Percentiles rank a stretch among this genome's conserved stretches.
phyloP scores from a whole-genome alignment of 2,113 vertebrate species.

The Apteryx owenii region DNA sequence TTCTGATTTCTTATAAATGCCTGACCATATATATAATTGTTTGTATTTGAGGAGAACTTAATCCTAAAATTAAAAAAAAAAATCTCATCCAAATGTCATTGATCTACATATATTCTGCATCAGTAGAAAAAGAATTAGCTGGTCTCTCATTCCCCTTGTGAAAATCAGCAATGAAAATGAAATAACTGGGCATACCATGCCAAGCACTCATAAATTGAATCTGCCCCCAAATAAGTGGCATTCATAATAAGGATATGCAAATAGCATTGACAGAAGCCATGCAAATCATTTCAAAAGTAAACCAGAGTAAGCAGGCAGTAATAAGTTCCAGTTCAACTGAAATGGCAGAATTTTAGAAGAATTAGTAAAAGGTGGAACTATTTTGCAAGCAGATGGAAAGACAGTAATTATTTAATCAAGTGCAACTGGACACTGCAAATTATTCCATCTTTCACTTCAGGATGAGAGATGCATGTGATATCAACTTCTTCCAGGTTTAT shows the following conservation, averaged over 20 bases:
- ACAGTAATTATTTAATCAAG: slow-evolving; percentile 69
- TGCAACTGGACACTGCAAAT: slow-evolving; percentile 68
- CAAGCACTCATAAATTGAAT: slow-evolving; percentile 76
- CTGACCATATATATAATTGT: slow-evolving; percentile 15
- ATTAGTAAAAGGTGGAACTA: slow-evolving; percentile 72
- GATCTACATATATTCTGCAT: background rate
- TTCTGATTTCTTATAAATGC: slow-evolving; percentile 20
- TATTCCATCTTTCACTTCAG: slow-evolving; percentile 45
- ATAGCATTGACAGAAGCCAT: slow-evolving; percentile 68
- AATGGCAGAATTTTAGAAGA: slow-evolving; percentile 73
- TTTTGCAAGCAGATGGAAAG: slow-evolving; percentile 72
- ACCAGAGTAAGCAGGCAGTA: slow-evolving; percentile 75
- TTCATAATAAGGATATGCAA: slow-evolving; percentile 77
- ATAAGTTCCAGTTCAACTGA: slow-evolving; percentile 78
- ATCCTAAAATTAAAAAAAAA: background rate
- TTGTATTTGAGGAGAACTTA: slow-evolving; percentile 5
- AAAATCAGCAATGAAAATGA: slow-evolving; percentile 71
- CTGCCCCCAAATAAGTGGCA: slow-evolving; percentile 70
- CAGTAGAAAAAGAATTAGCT: slow-evolving; percentile 32
- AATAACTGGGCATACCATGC: slow-evolving; percentile 63
- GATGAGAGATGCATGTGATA: background rate
- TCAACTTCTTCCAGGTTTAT: background rate
- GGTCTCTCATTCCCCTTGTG: slow-evolving; percentile 39
- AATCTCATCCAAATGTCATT: background rate
- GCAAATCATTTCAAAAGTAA: slow-evolving; percentile 74